A percentile compares a stretch with the other conserved stretches of the same genome.
These are phyloP conservation scores for Ophthalmolycus amberensis DNA, from an alignment of 2,113 vertebrate species.

Conservation along the genomic window DNA sequence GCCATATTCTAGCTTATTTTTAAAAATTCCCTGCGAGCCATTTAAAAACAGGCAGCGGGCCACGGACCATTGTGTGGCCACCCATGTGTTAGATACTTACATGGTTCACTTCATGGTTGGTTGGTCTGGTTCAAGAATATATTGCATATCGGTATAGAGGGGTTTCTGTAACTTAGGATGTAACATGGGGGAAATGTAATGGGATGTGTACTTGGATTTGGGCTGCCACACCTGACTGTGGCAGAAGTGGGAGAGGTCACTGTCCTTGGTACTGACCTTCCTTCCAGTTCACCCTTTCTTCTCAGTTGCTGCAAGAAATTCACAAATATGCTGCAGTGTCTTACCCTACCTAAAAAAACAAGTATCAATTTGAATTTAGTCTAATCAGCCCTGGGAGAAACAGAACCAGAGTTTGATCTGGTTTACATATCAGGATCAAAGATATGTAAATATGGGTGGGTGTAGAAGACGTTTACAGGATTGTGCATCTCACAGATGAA, in stretches of 20 bases:
- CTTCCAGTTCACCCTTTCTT: background rate
- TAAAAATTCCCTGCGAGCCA: too few species aligned
- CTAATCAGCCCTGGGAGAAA: background rate
- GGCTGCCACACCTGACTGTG: background rate
- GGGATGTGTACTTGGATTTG: background rate
- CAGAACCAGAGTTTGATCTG: background rate
- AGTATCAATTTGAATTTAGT: background rate
- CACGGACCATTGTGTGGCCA: too few species aligned
- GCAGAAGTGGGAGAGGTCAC: constrained; percentile 5
- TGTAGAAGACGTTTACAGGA: background rate
- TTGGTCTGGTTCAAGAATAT: background rate
- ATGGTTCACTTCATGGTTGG: background rate
- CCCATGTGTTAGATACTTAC: background rate
- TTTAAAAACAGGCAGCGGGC: too few species aligned
- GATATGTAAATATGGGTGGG: background rate
- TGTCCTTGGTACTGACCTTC: background rate
- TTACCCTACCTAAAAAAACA: background rate
- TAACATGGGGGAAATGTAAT: background rate
- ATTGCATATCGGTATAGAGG: background rate
- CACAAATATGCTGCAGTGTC: background rate
- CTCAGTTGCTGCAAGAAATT: background rate
- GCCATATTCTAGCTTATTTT: too few species aligned
- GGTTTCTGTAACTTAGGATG: background rate
- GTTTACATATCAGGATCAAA: background rate
- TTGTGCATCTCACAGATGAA: background rate